Conservation (phyloP, 2,888 invertebrate genomes). For the Cataglyphis cursor region DNA sequence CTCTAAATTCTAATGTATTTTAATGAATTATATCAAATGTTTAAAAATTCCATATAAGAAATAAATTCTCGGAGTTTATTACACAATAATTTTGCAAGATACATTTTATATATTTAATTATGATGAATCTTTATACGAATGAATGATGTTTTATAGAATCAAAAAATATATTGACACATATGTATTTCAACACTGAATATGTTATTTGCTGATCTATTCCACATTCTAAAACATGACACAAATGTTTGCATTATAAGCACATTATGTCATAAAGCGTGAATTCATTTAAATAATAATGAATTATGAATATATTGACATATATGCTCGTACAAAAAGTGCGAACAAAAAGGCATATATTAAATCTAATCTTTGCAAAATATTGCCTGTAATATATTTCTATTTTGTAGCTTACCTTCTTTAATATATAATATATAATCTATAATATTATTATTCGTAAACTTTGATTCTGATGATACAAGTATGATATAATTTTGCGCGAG, state of each 20-base stretch:
- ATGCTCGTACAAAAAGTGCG: not conserved
- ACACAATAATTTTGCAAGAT: constrained; percentile 1
- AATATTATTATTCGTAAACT: not conserved
- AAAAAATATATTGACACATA: not conserved
- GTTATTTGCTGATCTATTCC: constrained; percentile 6
- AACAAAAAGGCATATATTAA: not conserved
- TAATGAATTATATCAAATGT: not conserved
- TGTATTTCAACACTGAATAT: not conserved
- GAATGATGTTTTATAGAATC: not conserved
- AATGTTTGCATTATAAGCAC: not conserved
- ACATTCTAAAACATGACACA: not conserved
- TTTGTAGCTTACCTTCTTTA: not conserved
- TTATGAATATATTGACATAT: not conserved
- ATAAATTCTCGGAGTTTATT: not conserved
- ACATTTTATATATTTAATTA: not conserved
- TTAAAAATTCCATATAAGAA: not conserved
- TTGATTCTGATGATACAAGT: not conserved
- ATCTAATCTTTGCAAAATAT: not conserved
- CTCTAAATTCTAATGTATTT: not conserved
- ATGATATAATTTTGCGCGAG: not conserved
- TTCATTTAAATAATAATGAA: not conserved
- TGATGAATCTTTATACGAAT: not conserved
- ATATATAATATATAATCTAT: too few relatives aligned
- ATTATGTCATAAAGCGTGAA: not conserved
- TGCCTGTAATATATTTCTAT: not conserved